Evolutionary conservation across 1,140 invertebrate species (phyloP).

Genomic region (Neodiprion virginianus): DNA sequence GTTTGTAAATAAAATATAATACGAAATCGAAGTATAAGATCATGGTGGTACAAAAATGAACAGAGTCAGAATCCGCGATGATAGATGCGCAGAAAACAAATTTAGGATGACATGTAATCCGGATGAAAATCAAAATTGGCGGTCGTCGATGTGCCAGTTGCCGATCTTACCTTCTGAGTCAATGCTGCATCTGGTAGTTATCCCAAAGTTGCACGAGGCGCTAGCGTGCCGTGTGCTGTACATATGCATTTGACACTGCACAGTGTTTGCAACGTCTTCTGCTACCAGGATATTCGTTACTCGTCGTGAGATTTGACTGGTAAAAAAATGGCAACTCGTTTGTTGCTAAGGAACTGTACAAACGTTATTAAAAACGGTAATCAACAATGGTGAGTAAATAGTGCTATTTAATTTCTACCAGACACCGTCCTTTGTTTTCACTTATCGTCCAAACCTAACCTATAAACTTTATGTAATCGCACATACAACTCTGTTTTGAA

Average conservation of each 20-base stretch:
- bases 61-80: no score
- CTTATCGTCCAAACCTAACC: constrained; percentile 22
- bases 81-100: no score
- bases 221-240: no score
- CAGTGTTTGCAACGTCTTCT: background rate
- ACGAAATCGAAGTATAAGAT: no score
- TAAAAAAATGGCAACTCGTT: constrained; percentile 15
- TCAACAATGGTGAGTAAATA: constrained; percentile 13
- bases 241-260: background rate
- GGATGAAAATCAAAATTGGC: no score
- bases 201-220: no score
- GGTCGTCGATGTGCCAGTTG: no score
- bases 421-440: background rate
- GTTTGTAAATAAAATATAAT: no score
- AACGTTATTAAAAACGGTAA: background rate
- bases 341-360: constrained; percentile 11
- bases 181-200: no score
- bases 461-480: constrained; percentile 32
- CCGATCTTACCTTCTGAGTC: no score
- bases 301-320: background rate
- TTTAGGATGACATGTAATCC: no score
- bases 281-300: background rate
- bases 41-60: no score
- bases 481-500: background rate
- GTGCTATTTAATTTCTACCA: background rate